Conservation (phyloP, 2,888 invertebrate genomes). For the Camponotus fellah region DNA sequence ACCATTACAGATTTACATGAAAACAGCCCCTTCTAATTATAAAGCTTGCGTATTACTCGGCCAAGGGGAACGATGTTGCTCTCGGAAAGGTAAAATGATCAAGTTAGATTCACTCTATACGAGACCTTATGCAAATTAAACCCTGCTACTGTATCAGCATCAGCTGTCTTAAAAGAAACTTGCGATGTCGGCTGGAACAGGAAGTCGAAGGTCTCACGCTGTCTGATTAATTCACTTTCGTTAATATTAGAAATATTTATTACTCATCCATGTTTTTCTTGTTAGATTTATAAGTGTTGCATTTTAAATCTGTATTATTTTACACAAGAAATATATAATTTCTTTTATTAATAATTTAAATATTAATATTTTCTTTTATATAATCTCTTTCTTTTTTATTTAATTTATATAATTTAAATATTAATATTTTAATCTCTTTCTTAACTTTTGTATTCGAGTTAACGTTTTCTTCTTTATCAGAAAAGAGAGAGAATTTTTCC, state of each 20-base stretch:
- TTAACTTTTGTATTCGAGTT: neutral
- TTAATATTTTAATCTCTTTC: neutral
- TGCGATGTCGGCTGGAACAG: conserved; percentile 21
- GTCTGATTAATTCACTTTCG: conserved; percentile 49
- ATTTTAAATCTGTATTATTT: neutral
- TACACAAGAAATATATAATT: neutral
- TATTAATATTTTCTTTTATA: neutral
- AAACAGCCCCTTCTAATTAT: conserved; percentile 69
- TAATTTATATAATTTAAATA: neutral
- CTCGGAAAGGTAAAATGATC: conserved; percentile 55
- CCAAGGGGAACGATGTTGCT: conserved; percentile 62
- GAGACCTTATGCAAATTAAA: conserved; percentile 71
- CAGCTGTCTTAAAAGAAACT: conserved; percentile 71
- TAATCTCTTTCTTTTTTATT: neutral
- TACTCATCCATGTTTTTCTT: conserved; percentile 13
- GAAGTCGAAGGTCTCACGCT: conserved; percentile 61
- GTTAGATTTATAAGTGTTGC: neutral
- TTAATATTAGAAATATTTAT: conserved; percentile 36
- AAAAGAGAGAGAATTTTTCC: neutral
- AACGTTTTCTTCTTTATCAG: neutral
- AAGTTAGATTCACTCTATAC: conserved; percentile 41
- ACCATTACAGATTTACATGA: conserved; percentile 68
- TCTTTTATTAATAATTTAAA: conserved; percentile 10
- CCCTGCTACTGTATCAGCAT: conserved; percentile 59
- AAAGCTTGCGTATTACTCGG: conserved; percentile 67